phyloP scores from a whole-genome alignment of 2,113 vertebrate species.

The Sylvietta virens region DNA sequence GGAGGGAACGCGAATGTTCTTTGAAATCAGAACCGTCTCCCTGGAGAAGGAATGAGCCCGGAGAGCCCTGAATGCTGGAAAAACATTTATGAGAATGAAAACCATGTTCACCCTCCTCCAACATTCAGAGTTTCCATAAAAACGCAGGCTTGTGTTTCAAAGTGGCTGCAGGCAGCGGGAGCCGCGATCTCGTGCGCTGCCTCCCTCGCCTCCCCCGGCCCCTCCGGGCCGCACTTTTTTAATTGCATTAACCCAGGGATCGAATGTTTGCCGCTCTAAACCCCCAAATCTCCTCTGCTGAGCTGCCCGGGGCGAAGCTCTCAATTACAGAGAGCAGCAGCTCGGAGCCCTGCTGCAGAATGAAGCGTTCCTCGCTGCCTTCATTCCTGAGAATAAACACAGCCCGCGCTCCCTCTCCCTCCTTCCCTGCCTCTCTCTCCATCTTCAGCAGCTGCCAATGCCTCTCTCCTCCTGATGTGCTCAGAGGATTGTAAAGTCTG shows the following conservation, averaged over 20 bases:
- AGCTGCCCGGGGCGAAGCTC: not conserved
- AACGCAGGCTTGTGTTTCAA: conserved; percentile 48
- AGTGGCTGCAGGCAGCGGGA: conserved; percentile 19
- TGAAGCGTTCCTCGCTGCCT: not conserved
- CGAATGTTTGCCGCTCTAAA: not conserved
- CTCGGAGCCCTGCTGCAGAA: not conserved
- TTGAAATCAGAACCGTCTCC: conserved; percentile 48
- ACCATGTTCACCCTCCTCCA: conserved; percentile 53
- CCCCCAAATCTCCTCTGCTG: not conserved
- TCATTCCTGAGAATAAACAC: conserved; percentile 18
- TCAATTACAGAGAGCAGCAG: not conserved
- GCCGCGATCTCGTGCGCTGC: not conserved
- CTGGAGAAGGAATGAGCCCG: conserved; percentile 44
- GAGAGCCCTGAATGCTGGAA: conserved; percentile 29
- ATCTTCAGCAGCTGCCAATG: not conserved
- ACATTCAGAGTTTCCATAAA: conserved; percentile 68
- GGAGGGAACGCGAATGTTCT: conserved; percentile 29
- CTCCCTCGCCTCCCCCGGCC: not conserved
- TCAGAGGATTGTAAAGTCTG: not conserved
- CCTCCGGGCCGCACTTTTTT: not conserved
- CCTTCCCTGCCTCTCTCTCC: not conserved
- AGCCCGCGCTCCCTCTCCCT: not conserved
- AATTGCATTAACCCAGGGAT: not conserved
- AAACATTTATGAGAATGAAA: conserved; percentile 61
- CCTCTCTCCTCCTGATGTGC: not conserved